Percentiles rank a stretch among this genome's conserved stretches.
Evolutionary conservation across 1,140 invertebrate genomes (phyloP).

Genomic region (Drosophila kikkawai): DNA sequence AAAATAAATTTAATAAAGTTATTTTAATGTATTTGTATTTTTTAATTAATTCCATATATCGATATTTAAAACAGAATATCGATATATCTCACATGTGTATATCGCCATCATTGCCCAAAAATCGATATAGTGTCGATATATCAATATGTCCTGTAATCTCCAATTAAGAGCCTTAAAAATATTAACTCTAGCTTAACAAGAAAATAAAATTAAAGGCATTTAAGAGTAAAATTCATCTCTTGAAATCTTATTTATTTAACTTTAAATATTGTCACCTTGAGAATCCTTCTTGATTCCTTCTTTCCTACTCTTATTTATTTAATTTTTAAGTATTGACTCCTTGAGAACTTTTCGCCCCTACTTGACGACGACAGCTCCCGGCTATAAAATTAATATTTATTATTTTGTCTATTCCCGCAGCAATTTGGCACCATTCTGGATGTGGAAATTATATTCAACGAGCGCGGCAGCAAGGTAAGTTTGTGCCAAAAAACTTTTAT

Average conservation of each 20-base stretch:
- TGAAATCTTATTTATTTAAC: background rate
- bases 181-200: too few relatives aligned
- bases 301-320: background rate
- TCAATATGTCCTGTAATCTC: too few relatives aligned
- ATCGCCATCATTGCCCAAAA: too few relatives aligned
- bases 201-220: background rate
- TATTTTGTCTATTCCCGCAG: constrained; percentile 86
- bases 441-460: constrained; percentile 99
- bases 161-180: too few relatives aligned
- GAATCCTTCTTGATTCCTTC: background rate
- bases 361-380: constrained; percentile 5
- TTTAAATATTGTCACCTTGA: background rate
- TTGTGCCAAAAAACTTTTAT: constrained; percentile 27
- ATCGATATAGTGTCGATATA: too few relatives aligned
- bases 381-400: constrained; percentile 37
- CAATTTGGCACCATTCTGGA: constrained; percentile 99
- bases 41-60: too few relatives aligned
- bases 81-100: too few relatives aligned
- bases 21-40: too few relatives aligned
- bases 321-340: constrained; percentile 2
- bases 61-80: too few relatives aligned
- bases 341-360: background rate
- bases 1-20: too few relatives aligned
- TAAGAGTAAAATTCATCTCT: background rate
- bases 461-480: constrained; percentile 99